Evolutionary conservation across 2,797 vertebrate genomes (phyloP).

Genomic region (Meriones psammophilus): DNA sequence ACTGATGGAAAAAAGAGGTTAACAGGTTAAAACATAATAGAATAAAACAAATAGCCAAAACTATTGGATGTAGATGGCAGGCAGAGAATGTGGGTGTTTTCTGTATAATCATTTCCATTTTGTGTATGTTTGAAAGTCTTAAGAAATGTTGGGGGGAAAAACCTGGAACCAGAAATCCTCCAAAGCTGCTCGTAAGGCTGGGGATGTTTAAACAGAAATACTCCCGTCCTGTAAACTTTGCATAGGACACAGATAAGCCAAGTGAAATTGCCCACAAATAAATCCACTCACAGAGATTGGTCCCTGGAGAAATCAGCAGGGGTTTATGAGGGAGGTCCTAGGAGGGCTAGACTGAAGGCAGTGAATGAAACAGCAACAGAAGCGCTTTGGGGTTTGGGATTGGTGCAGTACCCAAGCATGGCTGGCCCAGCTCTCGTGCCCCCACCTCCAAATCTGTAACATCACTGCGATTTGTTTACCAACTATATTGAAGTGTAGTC

Average conservation of each 20-base stretch:
- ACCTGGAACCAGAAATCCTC: background rate
- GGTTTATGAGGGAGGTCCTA: background rate
- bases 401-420: background rate
- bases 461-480: background rate
- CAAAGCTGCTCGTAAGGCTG: background rate
- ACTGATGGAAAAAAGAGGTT: background rate
- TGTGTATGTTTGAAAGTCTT: slow-evolving; percentile 18
- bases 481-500: background rate
- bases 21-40: background rate
- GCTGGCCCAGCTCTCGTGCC: background rate
- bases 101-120: background rate
- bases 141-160: background rate
- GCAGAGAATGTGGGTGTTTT: background rate
- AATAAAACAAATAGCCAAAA: background rate
- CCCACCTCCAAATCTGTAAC: background rate
- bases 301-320: background rate
- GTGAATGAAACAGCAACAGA: background rate
- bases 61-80: background rate
- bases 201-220: background rate
- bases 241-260: background rate
- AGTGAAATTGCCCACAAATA: background rate
- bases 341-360: accelerated
- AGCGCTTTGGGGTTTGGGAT: background rate
- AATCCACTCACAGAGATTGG: background rate
- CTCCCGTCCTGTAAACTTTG: background rate